Evolutionary conservation across 2,888 invertebrate genomes (phyloP), one percentile per base, ranked within the genome.

Genomic region (Allolobophora icterica): DNA sequence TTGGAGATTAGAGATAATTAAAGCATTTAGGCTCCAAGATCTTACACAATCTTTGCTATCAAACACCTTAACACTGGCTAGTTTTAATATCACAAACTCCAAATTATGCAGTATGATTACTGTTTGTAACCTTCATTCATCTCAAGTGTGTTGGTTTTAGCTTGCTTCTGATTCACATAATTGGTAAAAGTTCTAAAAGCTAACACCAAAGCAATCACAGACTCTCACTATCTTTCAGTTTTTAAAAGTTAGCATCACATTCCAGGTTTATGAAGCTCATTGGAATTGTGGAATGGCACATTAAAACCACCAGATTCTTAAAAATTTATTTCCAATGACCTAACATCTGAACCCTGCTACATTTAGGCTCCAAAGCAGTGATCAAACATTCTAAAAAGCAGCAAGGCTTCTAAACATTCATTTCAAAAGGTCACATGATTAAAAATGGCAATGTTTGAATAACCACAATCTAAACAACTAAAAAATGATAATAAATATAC

Each of bases 21-120:
- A 45, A 45, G 45, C 45, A 17, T 19, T 17, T n/a, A n/a, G n/a
- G n/a, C n/a, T n/a, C 4, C 30, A 71, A n/a, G 71, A 1, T 52
- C 52, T 24, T 52, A 24, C 21, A 52, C 19, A 52, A n/a, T 71
- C 71, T 71, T 71, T 71, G n/a, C 71, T 71, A 8, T n/a, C n/a
- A 71, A 52, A n/a, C 71, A 71, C 11, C 71, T 11, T 71, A 13
- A n/a, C 71, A 71, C 30, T 71, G n/a, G 30, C n/a, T n/a, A 71
- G 71, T n/a, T 71, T 71, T 17, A 71, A 71, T n/a, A 71, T 71
- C 71, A 71, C 71, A 58, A 58, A 71, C n/a, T 71, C 71, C n/a
- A 30, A 8, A 71, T 58, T 71, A 17, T 71, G 71, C 71, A 71
- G 71, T n/a, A 71, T n/a, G 71, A n/a, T 17, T 71, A 71, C 17